Evolutionary conservation across 1,140 invertebrate species (phyloP).

Genomic region (Antheraea pernyi): DNA sequence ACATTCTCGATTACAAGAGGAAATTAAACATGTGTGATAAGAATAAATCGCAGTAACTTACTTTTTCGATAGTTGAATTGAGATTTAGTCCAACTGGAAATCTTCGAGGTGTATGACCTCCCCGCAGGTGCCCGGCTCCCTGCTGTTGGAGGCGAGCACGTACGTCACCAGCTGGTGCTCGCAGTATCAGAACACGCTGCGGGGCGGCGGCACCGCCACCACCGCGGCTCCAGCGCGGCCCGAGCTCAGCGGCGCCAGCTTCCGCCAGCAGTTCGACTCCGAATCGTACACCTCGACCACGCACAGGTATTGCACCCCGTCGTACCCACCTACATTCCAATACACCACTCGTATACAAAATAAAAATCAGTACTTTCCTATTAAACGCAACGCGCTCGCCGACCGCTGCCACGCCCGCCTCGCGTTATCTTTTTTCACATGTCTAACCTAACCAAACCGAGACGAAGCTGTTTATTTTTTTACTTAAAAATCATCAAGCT

Average conservation of each 20-base stretch:
- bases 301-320: conserved; percentile 95
- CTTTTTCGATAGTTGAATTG: too few relatives aligned
- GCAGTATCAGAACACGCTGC: conserved; percentile 55
- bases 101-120: not conserved
- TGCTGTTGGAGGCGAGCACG: conserved; percentile 14
- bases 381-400: too few relatives aligned
- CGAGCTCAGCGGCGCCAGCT: conserved; percentile 86
- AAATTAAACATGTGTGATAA: too few relatives aligned
- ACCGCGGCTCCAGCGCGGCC: conserved; percentile 93
- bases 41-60: too few relatives aligned
- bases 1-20: too few relatives aligned
- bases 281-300: conserved; percentile 97
- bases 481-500: too few relatives aligned
- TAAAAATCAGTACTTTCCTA: too few relatives aligned
- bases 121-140: conserved; percentile 1
- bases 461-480: too few relatives aligned
- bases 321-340: conserved; percentile 85
- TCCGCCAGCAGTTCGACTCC: conserved; percentile 92
- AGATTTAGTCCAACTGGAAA: not conserved
- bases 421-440: too few relatives aligned
- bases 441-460: too few relatives aligned
- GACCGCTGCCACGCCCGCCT: too few relatives aligned
- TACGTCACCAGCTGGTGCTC: conserved; percentile 28
- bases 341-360: not conserved
- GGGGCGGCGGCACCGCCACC: conserved; percentile 81